Conservation (phyloP, 1,140 invertebrate species). For the Copidosoma floridanum region DNA sequence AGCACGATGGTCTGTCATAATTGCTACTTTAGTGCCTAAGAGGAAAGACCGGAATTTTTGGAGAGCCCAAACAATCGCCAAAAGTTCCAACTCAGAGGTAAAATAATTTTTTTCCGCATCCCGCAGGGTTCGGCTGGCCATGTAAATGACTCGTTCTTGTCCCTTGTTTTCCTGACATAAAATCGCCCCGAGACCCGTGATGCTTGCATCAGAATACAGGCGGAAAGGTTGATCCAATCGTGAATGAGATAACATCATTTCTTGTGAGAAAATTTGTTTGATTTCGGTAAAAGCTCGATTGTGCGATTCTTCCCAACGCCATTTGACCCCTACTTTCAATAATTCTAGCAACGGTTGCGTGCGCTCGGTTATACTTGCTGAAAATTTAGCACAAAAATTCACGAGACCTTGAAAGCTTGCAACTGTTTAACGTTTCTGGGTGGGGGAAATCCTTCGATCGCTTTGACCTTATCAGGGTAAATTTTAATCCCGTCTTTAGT, state of each 20-base stretch:
- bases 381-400: neutral
- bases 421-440: neutral
- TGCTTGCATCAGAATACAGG: neutral
- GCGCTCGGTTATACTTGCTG: neutral
- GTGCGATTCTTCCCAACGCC: neutral
- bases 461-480: neutral
- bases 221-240: neutral
- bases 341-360: neutral
- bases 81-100: conserved; percentile 48
- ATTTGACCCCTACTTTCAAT: neutral
- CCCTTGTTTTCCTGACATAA: neutral
- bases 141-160: too few relatives aligned
- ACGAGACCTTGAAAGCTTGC: neutral
- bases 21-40: conserved; percentile 40
- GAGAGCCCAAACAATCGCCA: conserved; percentile 46
- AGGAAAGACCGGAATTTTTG: conserved; percentile 44
- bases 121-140: neutral
- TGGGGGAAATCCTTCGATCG: neutral
- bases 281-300: neutral
- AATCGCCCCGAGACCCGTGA: neutral
- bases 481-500: neutral
- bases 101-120: conserved; percentile 42
- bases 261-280: neutral
- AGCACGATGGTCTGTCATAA: conserved; percentile 49
- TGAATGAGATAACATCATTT: neutral